Evolutionary conservation across 2,113 vertebrate species (phyloP), one percentile per base, ranked within the genome.

Genomic region (Butastur rufipennis): DNA sequence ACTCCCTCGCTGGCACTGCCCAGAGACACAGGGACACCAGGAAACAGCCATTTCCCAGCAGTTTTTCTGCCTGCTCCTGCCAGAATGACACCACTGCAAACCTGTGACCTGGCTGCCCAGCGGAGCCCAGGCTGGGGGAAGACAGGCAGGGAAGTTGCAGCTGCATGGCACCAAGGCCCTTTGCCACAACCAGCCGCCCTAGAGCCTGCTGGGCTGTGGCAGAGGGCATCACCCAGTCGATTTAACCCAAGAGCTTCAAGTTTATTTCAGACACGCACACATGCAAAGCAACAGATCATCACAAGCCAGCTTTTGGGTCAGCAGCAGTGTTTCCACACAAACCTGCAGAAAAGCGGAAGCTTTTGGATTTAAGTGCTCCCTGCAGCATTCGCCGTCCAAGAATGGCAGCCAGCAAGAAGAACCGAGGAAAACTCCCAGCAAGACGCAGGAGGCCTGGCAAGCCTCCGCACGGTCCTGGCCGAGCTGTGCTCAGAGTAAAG

Each of bases 151-250:
- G 43, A 56, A 56, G 16, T 6, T 3, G 5, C 52, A 53, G 81
- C 59, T 11, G 1, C 71, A 25, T 2, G 38, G 80, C 81, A 52
- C 31, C 3, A 2, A 18, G 20, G 16, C 27, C 32, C 11, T 3
- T 3, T 1, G 10, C 20, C 45, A 29, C 68, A 67, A 5, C 3
- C 14, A 4, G 82, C 0, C 0, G 0, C 53, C 40, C 12, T 1
- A 0, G 16, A 22, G 67, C 66, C n/a, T 10, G 26, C 23, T 3
- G 2, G 47, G 72, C 65, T 0, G 0, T 1, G 16, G 68, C 53
- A 62, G 27, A 43, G 58, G 62, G 19, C 72, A 86, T 77, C 83
- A 6, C 72, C 31, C 27, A 3, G 23, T 1, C 5, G 3, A 16
- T 38, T 50, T 12, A 21, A 62, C 68, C 29, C 59, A 2, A 26